phyloP scores from a whole-genome alignment of 2,797 vertebrate species.

The Xenops minutus region DNA sequence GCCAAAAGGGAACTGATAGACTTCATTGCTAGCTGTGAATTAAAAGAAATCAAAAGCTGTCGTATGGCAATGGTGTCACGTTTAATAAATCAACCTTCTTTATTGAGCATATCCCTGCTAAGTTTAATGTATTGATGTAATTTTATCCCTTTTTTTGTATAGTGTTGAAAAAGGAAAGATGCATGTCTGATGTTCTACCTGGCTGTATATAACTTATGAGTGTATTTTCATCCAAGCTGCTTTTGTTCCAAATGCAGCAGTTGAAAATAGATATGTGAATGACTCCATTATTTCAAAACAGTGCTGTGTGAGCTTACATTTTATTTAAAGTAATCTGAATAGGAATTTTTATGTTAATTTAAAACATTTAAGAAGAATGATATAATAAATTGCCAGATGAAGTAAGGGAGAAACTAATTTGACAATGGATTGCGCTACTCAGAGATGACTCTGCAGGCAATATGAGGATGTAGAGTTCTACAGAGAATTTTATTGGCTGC shows the following conservation, averaged over 20 bases:
- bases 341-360: conserved; percentile 6
- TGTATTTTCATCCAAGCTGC: not conserved
- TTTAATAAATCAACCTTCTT: not conserved
- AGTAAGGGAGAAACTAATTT: conserved; percentile 7
- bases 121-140: not conserved
- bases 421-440: not conserved
- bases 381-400: conserved; percentile 15
- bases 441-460: not conserved
- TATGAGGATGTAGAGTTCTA: not conserved
- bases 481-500: conserved; percentile 29
- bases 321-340: not conserved
- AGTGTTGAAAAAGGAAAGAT: not conserved
- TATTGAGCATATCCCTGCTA: not conserved
- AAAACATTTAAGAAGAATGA: conserved; percentile 1
- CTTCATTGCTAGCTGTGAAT: not conserved
- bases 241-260: not conserved
- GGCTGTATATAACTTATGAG: not conserved
- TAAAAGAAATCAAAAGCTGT: not conserved
- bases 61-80: rapidly evolving
- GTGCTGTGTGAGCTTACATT: not conserved
- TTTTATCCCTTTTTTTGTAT: not conserved
- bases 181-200: not conserved
- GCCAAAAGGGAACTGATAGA: not conserved
- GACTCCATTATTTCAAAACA: not conserved
- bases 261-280: not conserved